Evolutionary conservation across 1,140 invertebrate genomes (phyloP).

Genomic region (Antheraea pernyi): DNA sequence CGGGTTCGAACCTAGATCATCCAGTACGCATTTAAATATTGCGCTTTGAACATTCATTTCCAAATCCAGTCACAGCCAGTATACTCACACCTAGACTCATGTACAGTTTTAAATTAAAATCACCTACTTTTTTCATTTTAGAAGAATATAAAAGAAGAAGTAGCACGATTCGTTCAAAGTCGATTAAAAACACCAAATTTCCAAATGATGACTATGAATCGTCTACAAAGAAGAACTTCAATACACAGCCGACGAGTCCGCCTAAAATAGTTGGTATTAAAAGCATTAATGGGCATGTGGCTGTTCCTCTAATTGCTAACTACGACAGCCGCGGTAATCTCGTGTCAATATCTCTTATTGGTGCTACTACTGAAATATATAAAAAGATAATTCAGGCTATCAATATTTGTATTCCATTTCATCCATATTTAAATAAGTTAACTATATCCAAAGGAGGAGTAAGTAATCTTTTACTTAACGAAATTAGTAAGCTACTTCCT

Average conservation of each 20-base stretch:
- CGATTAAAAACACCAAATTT: not conserved
- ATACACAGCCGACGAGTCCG: not conserved
- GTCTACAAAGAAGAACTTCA: not conserved
- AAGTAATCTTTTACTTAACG: conserved; percentile 22
- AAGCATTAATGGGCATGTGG: not conserved
- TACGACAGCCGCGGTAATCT: conserved; percentile 36
- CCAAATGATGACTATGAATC: not conserved
- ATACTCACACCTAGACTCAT: too few species aligned
- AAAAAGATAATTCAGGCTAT: conserved; percentile 41
- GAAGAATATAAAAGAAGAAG: not conserved
- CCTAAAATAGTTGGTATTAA: not conserved
- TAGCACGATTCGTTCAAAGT: conserved; percentile 1
- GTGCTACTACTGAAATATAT: conserved; percentile 22
- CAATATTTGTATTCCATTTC: conserved; percentile 42
- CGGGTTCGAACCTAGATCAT: too few species aligned
- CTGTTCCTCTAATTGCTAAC: conserved; percentile 33
- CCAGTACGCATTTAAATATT: too few species aligned
- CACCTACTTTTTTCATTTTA: not conserved
- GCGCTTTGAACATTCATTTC: too few species aligned
- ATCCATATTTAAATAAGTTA: conserved; percentile 29
- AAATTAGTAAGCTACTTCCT: conserved; percentile 41
- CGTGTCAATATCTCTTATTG: conserved; percentile 32
- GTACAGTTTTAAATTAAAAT: not conserved
- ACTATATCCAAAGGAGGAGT: conserved; percentile 29
- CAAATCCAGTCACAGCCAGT: too few species aligned